Evolutionary conservation across 1,140 invertebrate genomes (phyloP).

Genomic region (Zaprionus nigranus): DNA sequence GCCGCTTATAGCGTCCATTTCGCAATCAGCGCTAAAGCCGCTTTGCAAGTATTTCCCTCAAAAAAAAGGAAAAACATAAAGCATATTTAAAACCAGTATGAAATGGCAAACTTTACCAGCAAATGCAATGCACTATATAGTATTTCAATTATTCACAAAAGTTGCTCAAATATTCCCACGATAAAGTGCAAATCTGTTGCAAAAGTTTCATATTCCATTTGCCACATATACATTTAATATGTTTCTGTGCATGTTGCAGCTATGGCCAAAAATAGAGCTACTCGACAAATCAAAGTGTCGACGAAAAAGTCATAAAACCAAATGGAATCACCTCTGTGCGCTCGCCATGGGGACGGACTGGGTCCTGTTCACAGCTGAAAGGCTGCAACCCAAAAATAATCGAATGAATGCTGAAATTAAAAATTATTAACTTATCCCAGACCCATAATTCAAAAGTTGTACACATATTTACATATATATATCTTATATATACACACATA

Average conservation of each 20-base stretch:
- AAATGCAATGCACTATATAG: constrained; percentile 16
- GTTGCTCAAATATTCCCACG: background rate
- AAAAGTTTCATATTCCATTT: constrained; percentile 1
- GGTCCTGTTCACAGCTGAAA: background rate
- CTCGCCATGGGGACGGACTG: no score
- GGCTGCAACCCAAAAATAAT: no score
- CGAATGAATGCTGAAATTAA: no score
- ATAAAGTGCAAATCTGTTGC: constrained; percentile 1
- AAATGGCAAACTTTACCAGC: constrained; percentile 13
- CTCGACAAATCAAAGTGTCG: constrained; percentile 6
- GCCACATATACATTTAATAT: background rate
- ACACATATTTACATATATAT: no score
- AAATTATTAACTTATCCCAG: no score
- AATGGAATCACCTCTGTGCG: constrained; percentile 3
- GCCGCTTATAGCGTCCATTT: constrained; percentile 62
- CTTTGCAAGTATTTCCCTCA: constrained; percentile 28
- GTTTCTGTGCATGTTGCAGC: background rate
- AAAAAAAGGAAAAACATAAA: constrained; percentile 6
- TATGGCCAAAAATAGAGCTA: background rate
- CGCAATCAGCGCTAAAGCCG: constrained; percentile 56
- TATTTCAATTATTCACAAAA: constrained; percentile 2
- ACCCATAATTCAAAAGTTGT: no score
- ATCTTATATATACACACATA: no score
- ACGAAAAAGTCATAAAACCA: background rate
- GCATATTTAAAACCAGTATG: constrained; percentile 9